Conservation (phyloP, 2,888 invertebrate species). For the Eupithecia vulgata region DNA sequence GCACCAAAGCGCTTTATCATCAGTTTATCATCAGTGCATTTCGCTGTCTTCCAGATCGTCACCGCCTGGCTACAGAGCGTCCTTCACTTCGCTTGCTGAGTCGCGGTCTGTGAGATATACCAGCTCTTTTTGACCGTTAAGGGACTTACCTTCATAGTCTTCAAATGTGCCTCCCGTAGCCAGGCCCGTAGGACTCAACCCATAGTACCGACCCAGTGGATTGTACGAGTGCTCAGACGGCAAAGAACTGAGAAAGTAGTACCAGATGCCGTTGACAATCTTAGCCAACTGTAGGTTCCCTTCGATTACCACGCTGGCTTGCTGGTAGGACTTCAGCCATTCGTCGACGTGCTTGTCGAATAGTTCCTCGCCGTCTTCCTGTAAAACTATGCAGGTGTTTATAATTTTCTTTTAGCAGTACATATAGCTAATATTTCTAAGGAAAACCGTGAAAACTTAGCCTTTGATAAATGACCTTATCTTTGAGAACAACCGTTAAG, state of each 20-base stretch:
- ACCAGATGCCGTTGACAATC: slow-evolving; percentile 83
- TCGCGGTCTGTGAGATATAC: not conserved
- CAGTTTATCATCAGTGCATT: not conserved
- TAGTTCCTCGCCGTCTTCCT: slow-evolving; percentile 74
- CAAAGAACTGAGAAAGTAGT: slow-evolving; percentile 83
- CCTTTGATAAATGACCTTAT: too few species aligned
- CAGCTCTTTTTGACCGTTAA: not conserved
- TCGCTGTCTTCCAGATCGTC: not conserved
- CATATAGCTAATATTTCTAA: not conserved
- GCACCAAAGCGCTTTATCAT: not conserved
- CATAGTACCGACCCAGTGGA: slow-evolving; percentile 74
- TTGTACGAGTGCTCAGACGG: slow-evolving; percentile 79
- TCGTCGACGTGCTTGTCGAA: slow-evolving; percentile 73
- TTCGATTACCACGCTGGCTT: slow-evolving; percentile 77
- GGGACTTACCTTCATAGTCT: slow-evolving; percentile 75
- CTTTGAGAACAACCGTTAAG: too few species aligned
- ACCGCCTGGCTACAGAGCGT: not conserved
- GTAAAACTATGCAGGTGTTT: slow-evolving; percentile 65
- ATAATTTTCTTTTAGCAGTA: not conserved
- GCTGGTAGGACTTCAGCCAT: slow-evolving; percentile 79
- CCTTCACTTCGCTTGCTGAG: not conserved
- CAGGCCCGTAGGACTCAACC: slow-evolving; percentile 84
- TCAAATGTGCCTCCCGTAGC: slow-evolving; percentile 80
- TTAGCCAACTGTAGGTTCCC: slow-evolving; percentile 80
- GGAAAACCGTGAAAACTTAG: not conserved